Conservation (phyloP, 2,888 invertebrate genomes). For the Seladonia tumulorum region DNA sequence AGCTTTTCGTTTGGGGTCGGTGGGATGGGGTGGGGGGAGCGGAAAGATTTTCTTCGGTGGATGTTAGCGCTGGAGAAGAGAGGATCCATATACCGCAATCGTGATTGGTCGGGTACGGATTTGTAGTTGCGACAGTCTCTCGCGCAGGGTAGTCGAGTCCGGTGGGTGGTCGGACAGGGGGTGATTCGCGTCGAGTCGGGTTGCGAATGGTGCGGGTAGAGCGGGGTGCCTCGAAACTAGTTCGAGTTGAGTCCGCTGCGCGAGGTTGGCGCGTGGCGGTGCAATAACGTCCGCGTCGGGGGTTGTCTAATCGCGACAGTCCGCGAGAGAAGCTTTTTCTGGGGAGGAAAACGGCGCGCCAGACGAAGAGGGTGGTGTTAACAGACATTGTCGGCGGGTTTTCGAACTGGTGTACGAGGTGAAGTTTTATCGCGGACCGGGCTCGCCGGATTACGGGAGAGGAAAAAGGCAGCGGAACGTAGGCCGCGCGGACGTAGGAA, state of each 20-base stretch:
- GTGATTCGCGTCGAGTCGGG: slow-evolving; percentile 57
- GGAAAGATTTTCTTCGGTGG: neutral
- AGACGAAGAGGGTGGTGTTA: slow-evolving; percentile 22
- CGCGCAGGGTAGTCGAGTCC: slow-evolving; percentile 65
- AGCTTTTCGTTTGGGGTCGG: neutral
- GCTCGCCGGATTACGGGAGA: slow-evolving; percentile 16
- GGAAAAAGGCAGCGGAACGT: neutral
- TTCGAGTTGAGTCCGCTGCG: slow-evolving; percentile 78
- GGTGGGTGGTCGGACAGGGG: slow-evolving; percentile 62
- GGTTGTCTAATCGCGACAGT: slow-evolving; percentile 79
- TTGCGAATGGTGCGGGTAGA: slow-evolving; percentile 62
- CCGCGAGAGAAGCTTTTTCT: slow-evolving; percentile 67
- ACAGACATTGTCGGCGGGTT: neutral
- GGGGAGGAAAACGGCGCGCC: slow-evolving; percentile 38
- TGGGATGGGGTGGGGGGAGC: neutral
- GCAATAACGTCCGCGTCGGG: slow-evolving; percentile 81
- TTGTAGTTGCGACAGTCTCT: slow-evolving; percentile 68
- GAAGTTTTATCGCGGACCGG: slow-evolving; percentile 32
- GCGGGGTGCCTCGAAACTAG: slow-evolving; percentile 74
- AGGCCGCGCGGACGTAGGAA: slow-evolving; percentile 7
- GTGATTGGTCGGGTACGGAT: slow-evolving; percentile 62
- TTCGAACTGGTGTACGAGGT: slow-evolving; percentile 42
- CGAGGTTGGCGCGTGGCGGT: slow-evolving; percentile 81
- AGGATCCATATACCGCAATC: slow-evolving; percentile 47
- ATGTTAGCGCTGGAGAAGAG: neutral